Evolutionary conservation across 2,113 vertebrate species (phyloP), one percentile per base, ranked within the genome.

Genomic region (Nothobranchius kuhntae): DNA sequence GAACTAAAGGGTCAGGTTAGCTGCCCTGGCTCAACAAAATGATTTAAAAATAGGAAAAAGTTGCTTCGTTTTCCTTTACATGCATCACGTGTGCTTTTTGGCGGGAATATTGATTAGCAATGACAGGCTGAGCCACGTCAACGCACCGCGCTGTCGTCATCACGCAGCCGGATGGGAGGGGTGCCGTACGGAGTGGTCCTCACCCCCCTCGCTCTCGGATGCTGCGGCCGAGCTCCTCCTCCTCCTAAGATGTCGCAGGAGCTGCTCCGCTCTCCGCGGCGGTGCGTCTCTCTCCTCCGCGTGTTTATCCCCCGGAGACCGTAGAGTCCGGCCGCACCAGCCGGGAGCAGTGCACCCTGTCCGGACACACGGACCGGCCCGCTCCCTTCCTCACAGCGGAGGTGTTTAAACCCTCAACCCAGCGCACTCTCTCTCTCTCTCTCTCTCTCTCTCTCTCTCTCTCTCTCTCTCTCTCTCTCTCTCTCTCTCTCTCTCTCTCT

Each of bases 231-330:
- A 82, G 87, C 87, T 30, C 30, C 2, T 30, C 30, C 30, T 78
- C 79, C 68, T 78, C 70, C 84, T 83, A 87, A 90, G 78, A 92
- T 89, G 86, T 91, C 85, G 89, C 90, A 88, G 73, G 87, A 82
- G 82, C 83, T 61, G 78, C 78, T 82, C 65, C 72, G 83, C 72
- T 77, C 77, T 42, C 59, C 35, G 21, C 76, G 36, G 46, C 51
- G 54, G 14, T 77, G 59, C 46, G 4, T 40, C 7, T 40, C 38
- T 7, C 7, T 40, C 38, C 38, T 40, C 38, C 38, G 6, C 7
- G 4, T 40, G 7, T 40, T 40, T 40, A 8, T 40, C 38, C 7
- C 38, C 38, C 38, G 7, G 38, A 7, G 38, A 40, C 38, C 38
- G 6, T 40, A 40, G 30, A 40, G 38, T 40, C 30, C 7, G 38